Conservation (phyloP, 1,140 invertebrate species). For the Platorchestia sp. region DNA sequence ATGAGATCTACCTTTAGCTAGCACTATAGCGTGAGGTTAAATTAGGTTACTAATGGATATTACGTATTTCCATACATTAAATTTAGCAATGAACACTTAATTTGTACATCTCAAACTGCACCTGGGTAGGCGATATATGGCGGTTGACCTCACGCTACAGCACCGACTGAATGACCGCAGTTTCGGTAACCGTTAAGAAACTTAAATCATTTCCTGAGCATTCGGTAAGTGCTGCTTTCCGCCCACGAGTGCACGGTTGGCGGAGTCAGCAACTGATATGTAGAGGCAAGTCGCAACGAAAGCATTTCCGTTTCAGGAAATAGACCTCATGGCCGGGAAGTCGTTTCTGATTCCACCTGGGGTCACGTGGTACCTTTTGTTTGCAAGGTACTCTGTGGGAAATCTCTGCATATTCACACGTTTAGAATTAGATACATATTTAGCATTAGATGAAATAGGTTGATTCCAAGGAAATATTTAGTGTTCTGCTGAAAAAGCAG, state of each 20-base stretch:
- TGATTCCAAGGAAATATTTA: background rate
- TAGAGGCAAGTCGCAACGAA: background rate
- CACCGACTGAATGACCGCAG: no score
- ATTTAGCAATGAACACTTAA: no score
- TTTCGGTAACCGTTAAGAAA: background rate
- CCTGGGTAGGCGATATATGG: no score
- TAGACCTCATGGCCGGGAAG: background rate
- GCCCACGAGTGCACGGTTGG: background rate
- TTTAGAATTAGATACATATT: background rate
- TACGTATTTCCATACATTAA: no score
- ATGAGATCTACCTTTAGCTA: no score
- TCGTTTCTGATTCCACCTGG: background rate
- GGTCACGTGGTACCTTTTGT: background rate
- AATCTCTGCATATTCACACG: background rate
- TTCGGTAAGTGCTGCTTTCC: background rate
- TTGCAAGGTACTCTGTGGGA: background rate
- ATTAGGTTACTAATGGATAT: no score
- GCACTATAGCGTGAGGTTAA: no score
- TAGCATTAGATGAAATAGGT: background rate
- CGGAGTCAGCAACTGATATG: background rate
- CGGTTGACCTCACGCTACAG: no score
- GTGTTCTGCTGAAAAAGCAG: background rate
- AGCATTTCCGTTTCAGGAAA: conserved; percentile 30
- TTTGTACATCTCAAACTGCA: no score
- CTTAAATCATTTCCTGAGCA: background rate